phyloP scores from a whole-genome alignment of 1,140 invertebrate species.

The Aphis craccivora region DNA sequence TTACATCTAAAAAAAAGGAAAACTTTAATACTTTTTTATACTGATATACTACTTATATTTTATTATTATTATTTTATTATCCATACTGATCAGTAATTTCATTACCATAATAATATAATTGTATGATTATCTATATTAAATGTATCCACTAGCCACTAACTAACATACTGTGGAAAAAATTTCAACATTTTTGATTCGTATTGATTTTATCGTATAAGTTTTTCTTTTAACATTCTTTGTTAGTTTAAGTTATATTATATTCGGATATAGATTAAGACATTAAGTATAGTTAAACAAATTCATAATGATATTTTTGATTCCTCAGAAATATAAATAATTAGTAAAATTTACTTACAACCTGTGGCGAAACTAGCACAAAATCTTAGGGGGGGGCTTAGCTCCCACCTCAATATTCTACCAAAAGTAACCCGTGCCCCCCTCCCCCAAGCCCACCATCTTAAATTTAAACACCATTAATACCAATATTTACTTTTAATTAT shows the following conservation, averaged over 20 bases:
- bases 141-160: background rate
- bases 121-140: background rate
- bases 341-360: background rate
- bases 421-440: too few relatives aligned
- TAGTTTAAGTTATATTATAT: background rate
- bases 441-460: too few relatives aligned
- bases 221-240: background rate
- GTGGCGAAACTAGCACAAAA: too few relatives aligned
- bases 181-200: background rate
- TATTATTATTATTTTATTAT: background rate
- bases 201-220: background rate
- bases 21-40: background rate
- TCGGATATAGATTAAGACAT: background rate
- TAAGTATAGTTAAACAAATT: background rate
- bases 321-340: background rate
- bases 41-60: background rate
- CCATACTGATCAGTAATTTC: background rate
- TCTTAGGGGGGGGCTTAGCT: too few relatives aligned
- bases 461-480: too few relatives aligned
- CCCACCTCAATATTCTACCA: too few relatives aligned
- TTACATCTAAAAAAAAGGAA: background rate
- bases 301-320: background rate
- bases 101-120: background rate
- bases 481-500: too few relatives aligned
- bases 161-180: background rate